Base-by-base conservation (phyloP, 1,140 invertebrate genomes). In the Lasaia peninsularis region DNA sequence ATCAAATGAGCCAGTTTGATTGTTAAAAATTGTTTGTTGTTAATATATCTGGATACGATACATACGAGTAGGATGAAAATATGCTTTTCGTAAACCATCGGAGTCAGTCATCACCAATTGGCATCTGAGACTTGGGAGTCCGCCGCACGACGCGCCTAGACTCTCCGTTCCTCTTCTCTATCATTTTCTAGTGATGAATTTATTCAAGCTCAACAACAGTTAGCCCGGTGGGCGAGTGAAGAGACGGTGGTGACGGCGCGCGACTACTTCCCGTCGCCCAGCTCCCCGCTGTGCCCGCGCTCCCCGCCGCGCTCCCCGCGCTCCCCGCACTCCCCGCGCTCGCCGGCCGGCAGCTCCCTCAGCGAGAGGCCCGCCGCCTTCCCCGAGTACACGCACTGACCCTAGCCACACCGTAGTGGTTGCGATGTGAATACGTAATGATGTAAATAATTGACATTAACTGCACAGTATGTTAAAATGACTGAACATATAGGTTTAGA, bases 111-210 rank as follows among this genome's bases (percentile, higher is more conserved):
- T 62, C n/a, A 32, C 31, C 54, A 16, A 35, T 35, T 51, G 35
- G 56, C 52, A n/a, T 52, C 18, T 52, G 60, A 37, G 18, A 61
- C 67, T 65, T 52, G 34, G 70, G 73, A 72, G 78, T 65, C 73
- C 76, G 77, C 71, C 72, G 61, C 66, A 63, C 60, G 70, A 63
- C 79, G 74, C 78, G 69, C 78, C 71, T 73, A 73, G 82, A 84
- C 85, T 88, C 84, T 86, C 87, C 87, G 84, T 87, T 85, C 75
- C 84, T 89, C 86, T 90, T 89, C 89, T 89, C 92, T 94, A 92
- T 94, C 94, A 93, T 94, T 95, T 94, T 95, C 92, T 94, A 95
- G 94, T 95, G 95, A 95, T 94, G 94, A 95, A 93, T 96, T 95
- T 94, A 95, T 95, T 94, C 94, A 96, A 95, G 95, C 95, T 94